Percentiles rank a stretch among this genome's conserved stretches.
These are phyloP conservation scores for Ophthalmolycus amberensis DNA, from an alignment of 2,113 vertebrate genomes.

Conservation along the genomic window DNA sequence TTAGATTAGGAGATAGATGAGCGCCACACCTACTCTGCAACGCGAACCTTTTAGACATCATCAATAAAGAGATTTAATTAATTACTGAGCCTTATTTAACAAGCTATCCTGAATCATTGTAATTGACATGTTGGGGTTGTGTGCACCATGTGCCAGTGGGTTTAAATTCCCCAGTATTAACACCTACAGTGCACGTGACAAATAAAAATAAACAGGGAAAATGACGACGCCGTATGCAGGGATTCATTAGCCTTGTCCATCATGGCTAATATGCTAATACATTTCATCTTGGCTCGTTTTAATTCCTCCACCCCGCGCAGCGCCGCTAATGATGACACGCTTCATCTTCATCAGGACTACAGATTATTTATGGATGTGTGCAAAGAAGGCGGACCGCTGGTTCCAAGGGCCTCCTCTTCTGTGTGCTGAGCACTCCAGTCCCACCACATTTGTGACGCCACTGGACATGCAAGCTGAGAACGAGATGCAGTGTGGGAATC, in stretches of 20 bases:
- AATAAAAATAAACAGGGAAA: slow-evolving; percentile 3
- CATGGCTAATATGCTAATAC: not conserved
- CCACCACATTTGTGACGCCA: not conserved
- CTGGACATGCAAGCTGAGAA: slow-evolving; percentile 11
- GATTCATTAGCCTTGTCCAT: slow-evolving; percentile 14
- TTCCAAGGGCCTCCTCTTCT: slow-evolving; percentile 2
- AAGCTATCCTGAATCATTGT: slow-evolving; percentile 34
- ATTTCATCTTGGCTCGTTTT: slow-evolving; percentile 13
- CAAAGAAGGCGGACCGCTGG: not conserved
- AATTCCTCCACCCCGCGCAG: slow-evolving; percentile 11
- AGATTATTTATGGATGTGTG: slow-evolving; percentile 16
- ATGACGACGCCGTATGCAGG: not conserved
- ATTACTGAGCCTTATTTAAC: slow-evolving; percentile 57
- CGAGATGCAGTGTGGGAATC: not conserved
- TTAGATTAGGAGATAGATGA: slow-evolving; percentile 63
- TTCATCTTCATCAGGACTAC: slow-evolving; percentile 22
- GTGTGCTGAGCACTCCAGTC: slow-evolving; percentile 1
- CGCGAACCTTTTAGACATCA: slow-evolving; percentile 49
- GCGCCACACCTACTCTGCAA: slow-evolving; percentile 34
- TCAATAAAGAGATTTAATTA: slow-evolving; percentile 63
- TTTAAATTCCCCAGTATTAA: not conserved
- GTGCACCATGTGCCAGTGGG: not conserved
- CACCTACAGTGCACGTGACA: not conserved
- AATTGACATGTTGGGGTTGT: slow-evolving; percentile 26
- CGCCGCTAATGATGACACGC: slow-evolving; percentile 18